Conservation (phyloP, 2,797 vertebrate species). For the Artibeus lituratus region DNA sequence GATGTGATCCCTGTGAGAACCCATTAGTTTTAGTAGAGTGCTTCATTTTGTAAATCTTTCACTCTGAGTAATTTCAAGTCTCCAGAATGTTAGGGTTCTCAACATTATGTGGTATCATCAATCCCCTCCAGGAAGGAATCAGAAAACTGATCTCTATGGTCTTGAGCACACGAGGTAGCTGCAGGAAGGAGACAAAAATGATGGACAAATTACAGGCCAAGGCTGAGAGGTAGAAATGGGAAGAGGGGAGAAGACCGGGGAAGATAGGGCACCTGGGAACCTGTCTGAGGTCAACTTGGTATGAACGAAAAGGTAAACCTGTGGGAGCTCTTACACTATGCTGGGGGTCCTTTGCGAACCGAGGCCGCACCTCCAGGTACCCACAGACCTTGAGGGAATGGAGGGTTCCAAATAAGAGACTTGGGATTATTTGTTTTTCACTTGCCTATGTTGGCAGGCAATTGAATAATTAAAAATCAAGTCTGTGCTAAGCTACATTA, state of each 20-base stretch:
- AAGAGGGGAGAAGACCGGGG: background rate
- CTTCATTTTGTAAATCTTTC: background rate
- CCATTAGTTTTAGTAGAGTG: background rate
- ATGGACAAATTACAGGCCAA: background rate
- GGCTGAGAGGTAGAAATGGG: background rate
- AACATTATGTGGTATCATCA: background rate
- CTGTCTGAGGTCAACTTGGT: background rate
- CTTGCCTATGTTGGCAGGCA: background rate
- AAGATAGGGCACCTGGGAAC: background rate
- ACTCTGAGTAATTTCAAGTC: background rate
- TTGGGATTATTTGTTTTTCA: background rate
- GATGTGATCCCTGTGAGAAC: background rate
- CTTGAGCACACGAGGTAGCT: background rate
- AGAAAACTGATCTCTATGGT: background rate
- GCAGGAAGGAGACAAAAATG: background rate
- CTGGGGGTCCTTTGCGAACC: background rate
- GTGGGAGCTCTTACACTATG: background rate
- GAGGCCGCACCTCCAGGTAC: background rate
- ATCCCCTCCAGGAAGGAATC: background rate
- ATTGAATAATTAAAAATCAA: slow-evolving; percentile 36
- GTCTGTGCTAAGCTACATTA: background rate
- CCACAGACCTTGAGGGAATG: background rate
- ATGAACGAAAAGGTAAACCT: background rate
- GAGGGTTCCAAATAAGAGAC: background rate
- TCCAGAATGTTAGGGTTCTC: background rate